Evolutionary conservation across 1,140 invertebrate genomes (phyloP).

Genomic region (Hestina assimilis): DNA sequence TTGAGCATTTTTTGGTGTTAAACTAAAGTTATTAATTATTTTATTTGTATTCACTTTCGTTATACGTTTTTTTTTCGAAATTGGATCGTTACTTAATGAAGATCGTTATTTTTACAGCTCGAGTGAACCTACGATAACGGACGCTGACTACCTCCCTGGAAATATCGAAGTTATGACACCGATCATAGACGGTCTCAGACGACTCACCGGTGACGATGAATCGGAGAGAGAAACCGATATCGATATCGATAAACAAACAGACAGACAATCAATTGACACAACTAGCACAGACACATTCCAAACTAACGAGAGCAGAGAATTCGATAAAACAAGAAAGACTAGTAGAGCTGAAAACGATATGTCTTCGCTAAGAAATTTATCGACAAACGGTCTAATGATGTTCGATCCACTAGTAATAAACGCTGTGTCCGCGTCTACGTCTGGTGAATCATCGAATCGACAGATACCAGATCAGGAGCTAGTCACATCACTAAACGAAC

Average conservation of each 20-base stretch:
- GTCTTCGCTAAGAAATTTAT: conserved; percentile 67
- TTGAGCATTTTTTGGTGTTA: no score
- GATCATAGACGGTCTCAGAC: conserved; percentile 65
- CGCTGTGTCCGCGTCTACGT: conserved; percentile 51
- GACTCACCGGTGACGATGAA: conserved; percentile 48
- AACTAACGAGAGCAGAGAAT: conserved; percentile 43
- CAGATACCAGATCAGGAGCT: conserved; percentile 67
- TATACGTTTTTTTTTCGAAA: not conserved
- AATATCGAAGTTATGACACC: conserved; percentile 74
- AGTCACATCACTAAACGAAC: conserved; percentile 72
- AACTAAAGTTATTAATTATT: not conserved
- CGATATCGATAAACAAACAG: conserved; percentile 25
- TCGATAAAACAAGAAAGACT: conserved; percentile 57
- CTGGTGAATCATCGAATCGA: conserved; percentile 45
- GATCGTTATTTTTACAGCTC: conserved; percentile 45
- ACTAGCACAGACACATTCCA: conserved; percentile 59
- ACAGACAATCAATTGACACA: conserved; percentile 35
- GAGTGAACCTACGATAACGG: conserved; percentile 63
- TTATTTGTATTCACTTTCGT: not conserved
- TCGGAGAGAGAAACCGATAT: conserved; percentile 38
- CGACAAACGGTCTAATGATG: conserved; percentile 73
- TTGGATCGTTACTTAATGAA: conserved; percentile 1
- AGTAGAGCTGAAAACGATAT: conserved; percentile 65
- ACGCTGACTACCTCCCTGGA: conserved; percentile 70
- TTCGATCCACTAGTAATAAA: conserved; percentile 73